Base-by-base conservation (phyloP, 2,113 vertebrate genomes). In the Kryptolebias marmoratus region DNA sequence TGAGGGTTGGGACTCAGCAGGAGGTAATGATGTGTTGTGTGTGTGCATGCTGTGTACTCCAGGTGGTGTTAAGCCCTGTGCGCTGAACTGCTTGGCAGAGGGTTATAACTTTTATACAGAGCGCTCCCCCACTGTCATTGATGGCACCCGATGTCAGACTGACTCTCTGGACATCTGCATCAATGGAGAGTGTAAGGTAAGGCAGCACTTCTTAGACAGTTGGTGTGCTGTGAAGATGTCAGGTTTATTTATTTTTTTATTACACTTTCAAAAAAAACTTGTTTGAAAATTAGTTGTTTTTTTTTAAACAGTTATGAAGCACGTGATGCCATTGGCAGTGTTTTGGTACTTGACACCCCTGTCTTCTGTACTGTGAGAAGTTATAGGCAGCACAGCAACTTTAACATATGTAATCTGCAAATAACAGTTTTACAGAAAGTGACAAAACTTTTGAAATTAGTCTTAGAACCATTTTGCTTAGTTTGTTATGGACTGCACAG, bases 21-120 rank as follows among this genome's bases (percentile, higher is more conserved):
- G 5, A n/a, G 48, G 28, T 79, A 64, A 68, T 56, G 56, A 78
- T 60, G n/a, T 28, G 39, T 48, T 73, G 27, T 22, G 15, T 80
- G 50, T 75, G 10, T 78, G 32, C 44, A 1, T 48, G 71, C 28
- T 75, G 28, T 83, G 54, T 62, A 2, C 58, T 82, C 11, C 89
- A 98, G 97, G 97, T 93, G 97, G 97, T 28, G 97, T 99, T 77
- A 99, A 99, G 89, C 95, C 95, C 11, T 99, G 98, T 85, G 96
- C 97, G 3, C 90, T 99, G 66, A 98, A 98, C 94, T 99, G 98
- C 92, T 90, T 99, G 94, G 98, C 98, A 32, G 97, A 99, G 91
- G 97, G 97, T 72, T 99, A 98, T 69, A 99, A 99, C 93, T 99
- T 99, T 94, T 99, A 99, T 93, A 99, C 98, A 4, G 97, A 99